Conservation (phyloP, 2,113 vertebrate species). For the Polypterus senegalus region DNA sequence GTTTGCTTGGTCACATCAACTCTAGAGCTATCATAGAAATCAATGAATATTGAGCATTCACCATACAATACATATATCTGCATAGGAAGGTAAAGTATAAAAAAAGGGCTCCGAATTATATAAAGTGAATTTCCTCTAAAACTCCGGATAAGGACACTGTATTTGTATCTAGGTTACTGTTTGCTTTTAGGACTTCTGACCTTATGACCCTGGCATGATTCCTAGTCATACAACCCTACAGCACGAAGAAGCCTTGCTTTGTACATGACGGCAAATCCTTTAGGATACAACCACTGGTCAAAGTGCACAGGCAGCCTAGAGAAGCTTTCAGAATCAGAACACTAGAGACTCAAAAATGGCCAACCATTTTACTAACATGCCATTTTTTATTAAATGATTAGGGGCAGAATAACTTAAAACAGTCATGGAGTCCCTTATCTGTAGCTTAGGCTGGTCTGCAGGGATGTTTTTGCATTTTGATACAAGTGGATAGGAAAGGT, state of each 20-base stretch:
- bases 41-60: too few species aligned
- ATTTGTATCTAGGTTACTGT: conserved; percentile 46
- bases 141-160: conserved; percentile 1
- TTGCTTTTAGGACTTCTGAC: conserved; percentile 48
- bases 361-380: conserved; percentile 14
- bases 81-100: too few species aligned
- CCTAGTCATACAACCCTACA: conserved; percentile 33
- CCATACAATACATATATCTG: too few species aligned
- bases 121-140: not conserved
- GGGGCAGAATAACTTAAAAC: too few species aligned
- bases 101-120: too few species aligned
- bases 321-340: conserved; percentile 36
- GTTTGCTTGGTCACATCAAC: too few species aligned
- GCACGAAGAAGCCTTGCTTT: conserved; percentile 19
- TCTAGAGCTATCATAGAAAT: too few species aligned
- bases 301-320: conserved; percentile 39
- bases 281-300: conserved; percentile 35
- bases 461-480: too few species aligned
- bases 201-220: conserved; percentile 39
- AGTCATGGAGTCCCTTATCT: too few species aligned
- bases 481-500: too few species aligned
- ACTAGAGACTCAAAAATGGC: conserved; percentile 29
- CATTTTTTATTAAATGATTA: conserved; percentile 10
- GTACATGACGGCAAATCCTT: conserved; percentile 19
- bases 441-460: too few species aligned